phyloP scores from a whole-genome alignment of 2,797 vertebrate genomes.

The Sciurus carolinensis region DNA sequence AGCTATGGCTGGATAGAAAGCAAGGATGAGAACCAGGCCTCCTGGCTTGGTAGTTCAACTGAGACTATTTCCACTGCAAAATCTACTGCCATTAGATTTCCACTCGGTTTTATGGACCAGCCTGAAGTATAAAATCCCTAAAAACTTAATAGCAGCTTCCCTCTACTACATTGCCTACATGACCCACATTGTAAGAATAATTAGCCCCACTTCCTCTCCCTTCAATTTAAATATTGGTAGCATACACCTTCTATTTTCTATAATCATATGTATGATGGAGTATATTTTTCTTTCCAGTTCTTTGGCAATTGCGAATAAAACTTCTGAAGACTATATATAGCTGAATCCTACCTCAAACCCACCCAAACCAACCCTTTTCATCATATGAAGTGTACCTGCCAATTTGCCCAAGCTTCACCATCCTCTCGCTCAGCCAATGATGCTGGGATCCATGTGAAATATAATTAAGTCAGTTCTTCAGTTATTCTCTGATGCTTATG shows the following conservation, averaged over 20 bases:
- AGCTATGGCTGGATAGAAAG: not conserved
- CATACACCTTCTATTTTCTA: not conserved
- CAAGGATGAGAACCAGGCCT: not conserved
- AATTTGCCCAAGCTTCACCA: not conserved
- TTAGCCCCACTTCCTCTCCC: not conserved
- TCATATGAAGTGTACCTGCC: not conserved
- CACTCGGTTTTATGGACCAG: not conserved
- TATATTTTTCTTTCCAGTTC: not conserved
- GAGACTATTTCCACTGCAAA: not conserved
- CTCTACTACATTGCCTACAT: not conserved
- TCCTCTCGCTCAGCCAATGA: not conserved
- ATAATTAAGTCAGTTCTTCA: constrained; percentile 89
- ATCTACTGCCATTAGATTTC: not conserved
- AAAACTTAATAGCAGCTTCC: not conserved
- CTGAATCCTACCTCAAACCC: not conserved
- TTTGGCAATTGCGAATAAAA: constrained; percentile 1
- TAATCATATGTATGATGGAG: not conserved
- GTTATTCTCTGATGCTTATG: constrained; percentile 88
- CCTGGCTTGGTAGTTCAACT: not conserved
- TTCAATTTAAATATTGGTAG: constrained; percentile 24
- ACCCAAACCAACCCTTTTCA: not conserved
- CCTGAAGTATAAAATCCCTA: not conserved
- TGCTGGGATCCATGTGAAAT: constrained; percentile 67
- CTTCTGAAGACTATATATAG: not conserved
- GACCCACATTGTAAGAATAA: not conserved